Evolutionary conservation across 2,113 vertebrate species (phyloP).

Genomic region (Aspidoscelis tigris): DNA sequence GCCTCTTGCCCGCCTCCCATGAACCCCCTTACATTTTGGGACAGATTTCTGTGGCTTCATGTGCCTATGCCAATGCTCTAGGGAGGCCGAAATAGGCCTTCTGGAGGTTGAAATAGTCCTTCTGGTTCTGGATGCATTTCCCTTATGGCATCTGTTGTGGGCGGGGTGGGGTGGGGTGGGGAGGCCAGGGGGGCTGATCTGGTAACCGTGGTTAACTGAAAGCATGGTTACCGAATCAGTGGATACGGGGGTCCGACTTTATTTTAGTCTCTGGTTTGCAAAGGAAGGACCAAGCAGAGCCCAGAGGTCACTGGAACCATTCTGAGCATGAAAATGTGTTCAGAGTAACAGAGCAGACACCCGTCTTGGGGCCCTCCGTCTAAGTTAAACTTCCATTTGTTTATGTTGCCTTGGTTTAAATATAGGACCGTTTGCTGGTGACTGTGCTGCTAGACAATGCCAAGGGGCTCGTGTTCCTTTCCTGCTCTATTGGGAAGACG

Average conservation of each 20-base stretch:
- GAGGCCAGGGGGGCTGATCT: no score
- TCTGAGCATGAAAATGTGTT: slow-evolving; percentile 47
- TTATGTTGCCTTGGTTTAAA: slow-evolving; percentile 62
- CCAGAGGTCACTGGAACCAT: not conserved
- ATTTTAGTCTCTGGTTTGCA: slow-evolving; percentile 62
- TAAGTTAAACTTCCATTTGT: slow-evolving; percentile 65
- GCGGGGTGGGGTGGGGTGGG: no score
- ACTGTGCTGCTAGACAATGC: slow-evolving; percentile 33
- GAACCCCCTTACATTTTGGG: no score
- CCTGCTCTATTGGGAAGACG: not conserved
- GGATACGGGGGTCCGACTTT: not conserved
- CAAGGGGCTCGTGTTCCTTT: not conserved
- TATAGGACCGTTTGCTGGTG: slow-evolving; percentile 38
- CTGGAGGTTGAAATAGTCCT: no score
- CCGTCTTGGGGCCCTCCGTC: slow-evolving; percentile 69
- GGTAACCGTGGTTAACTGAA: no score
- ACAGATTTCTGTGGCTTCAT: no score
- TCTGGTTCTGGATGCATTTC: no score
- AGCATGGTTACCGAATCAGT: no score
- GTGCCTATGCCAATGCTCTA: no score
- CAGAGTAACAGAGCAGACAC: slow-evolving; percentile 57
- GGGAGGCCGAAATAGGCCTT: no score
- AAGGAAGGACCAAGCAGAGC: slow-evolving; percentile 83
- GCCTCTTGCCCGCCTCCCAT: no score
- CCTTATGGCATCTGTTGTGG: no score